Conservation (phyloP, 2,797 vertebrate genomes). For the Clarias fuscus region DNA sequence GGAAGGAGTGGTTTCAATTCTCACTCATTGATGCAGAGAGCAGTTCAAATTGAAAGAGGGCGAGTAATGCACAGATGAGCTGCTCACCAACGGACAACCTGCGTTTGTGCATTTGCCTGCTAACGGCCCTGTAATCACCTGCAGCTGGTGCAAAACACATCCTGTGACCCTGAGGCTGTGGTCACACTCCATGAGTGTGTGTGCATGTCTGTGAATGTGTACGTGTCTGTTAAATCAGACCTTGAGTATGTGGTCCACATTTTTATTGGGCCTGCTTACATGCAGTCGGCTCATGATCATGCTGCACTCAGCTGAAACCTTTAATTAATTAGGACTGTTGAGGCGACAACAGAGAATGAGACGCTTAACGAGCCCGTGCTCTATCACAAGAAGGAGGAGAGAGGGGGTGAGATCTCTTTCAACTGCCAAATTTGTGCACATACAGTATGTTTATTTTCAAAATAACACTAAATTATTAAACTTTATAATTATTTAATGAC, state of each 20-base stretch:
- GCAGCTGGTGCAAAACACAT: conserved; percentile 25
- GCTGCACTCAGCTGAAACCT: not conserved
- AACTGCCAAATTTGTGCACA: not conserved
- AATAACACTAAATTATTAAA: not conserved
- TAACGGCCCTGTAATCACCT: not conserved
- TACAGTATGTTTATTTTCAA: not conserved
- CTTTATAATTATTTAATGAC: not conserved
- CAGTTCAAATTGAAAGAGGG: not conserved
- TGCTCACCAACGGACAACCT: not conserved
- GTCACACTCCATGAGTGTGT: not conserved
- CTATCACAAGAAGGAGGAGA: conserved; percentile 17
- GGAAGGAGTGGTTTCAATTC: not conserved
- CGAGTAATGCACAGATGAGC: not conserved
- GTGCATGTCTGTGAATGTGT: conserved; percentile 13
- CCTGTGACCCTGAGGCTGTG: conserved; percentile 19
- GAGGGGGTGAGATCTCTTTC: not conserved
- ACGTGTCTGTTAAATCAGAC: conserved; percentile 7
- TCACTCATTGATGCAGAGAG: not conserved
- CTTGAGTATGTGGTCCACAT: not conserved
- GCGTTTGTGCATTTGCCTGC: not conserved
- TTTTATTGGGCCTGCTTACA: not conserved
- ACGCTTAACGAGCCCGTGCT: not conserved
- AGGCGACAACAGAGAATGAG: not conserved
- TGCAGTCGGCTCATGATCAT: not conserved
- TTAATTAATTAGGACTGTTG: not conserved